Evolutionary conservation across 2,113 vertebrate genomes (phyloP), one percentile per base, ranked within the genome.

Genomic region (Tachycineta bicolor): DNA sequence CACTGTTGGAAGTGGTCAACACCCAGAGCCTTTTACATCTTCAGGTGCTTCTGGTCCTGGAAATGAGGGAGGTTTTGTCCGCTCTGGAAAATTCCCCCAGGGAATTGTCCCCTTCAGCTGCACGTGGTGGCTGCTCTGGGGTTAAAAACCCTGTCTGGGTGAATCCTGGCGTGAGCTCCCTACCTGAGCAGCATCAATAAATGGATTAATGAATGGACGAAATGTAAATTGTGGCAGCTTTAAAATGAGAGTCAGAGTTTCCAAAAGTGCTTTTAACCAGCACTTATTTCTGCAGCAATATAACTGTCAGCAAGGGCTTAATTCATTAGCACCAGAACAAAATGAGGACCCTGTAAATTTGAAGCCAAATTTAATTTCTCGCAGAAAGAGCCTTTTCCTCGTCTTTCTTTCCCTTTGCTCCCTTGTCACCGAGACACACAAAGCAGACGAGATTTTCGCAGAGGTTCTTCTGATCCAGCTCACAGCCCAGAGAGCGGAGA

Each of bases 331-430:
- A 86, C 85, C 85, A 88, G 93, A 70, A 55, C 90, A 92, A 90
- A 96, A 95, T 85, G 90, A 94, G 93, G 92, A 77, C 89, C 90
- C 95, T 70, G 92, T 88, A 93, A 93, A 96, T 94, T 76, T 94
- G 82, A 93, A 97, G 94, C 71, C 82, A 82, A 86, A 93, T 96
- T 97, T 94, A 64, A 95, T 97, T 96, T 92, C 93, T 81, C 64
- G 33, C 63, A 23, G 94, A 93, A 94, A 58, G 58, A 83, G 41
- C 13, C 34, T 34, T 83, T 60, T 62, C 46, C 33, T 41, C 13
- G 46, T 74, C 49, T 52, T 41, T 28, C 20, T 77, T 55, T 86
- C 25, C 31, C 31, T 60, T 56, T 60, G 39, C 62, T 75, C 28
- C 63, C 64, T 67, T n/a, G n/a, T n/a, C n/a, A n/a, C n/a, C n/a